Base-by-base conservation (phyloP, 2,888 invertebrate species). In the Asteroscopus sphinx region DNA sequence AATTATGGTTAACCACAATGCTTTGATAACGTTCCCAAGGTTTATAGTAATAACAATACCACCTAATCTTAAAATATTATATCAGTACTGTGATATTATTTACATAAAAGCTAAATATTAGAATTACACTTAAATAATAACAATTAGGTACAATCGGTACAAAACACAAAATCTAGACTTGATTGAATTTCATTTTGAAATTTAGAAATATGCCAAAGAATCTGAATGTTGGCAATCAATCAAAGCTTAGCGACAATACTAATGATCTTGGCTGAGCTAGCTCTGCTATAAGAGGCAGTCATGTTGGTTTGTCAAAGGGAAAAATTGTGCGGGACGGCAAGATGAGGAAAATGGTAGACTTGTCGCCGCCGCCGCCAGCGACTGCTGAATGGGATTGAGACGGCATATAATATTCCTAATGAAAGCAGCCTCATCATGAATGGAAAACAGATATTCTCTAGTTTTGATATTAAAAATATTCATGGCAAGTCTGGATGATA, bases 331-430 rank as follows among this genome's bases (percentile, higher is more conserved):
- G 54, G 52, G 32, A 28, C 12, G 63, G 46, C 51, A 44, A 63
- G 68, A 60, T 54, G 36, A 37, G 64, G 26, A 49, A 68, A 75
- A 76, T 69, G 60, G 68, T 70, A 82, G 85, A 80, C 82, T 70
- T 64, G 78, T 71, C 79, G 81, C 59, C 83, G 81, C 76, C 79
- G 81, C 59, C 83, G 81, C 76, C 78, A 57, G 63, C 70, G 52
- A 4, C 15, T 25, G 4, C 41, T 77, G 68, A 80, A 78, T 78
- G 70, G 62, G 52, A 69, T 66, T 51, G 60, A 75, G 59, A 53
- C 58, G 54, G 61, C 54, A 73, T 68, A 72, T 67, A 74, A n/a
- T n/a, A n/a, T n/a, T n/a, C n/a, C n/a, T n/a, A n/a, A 64, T 65
- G 56, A 70, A 58, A 61, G 39, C 47, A 46, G 36, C 60, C 62